These are phyloP conservation scores for Oostethus manadensis DNA, from an alignment of 2,113 vertebrate species.

Conservation along the genomic window DNA sequence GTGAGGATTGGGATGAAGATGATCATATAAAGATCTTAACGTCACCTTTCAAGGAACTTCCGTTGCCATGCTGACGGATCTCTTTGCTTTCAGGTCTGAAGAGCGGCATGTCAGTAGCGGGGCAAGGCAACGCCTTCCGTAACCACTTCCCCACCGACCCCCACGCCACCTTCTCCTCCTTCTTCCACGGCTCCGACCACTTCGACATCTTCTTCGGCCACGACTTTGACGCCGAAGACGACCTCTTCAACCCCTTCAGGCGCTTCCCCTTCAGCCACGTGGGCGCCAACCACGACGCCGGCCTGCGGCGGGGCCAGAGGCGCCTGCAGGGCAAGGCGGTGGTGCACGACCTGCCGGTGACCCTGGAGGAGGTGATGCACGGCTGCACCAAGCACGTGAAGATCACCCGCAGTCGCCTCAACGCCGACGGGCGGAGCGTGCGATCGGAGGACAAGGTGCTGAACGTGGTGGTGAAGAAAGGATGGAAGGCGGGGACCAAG, in stretches of 20 bases:
- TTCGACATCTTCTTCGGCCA: conserved; percentile 91
- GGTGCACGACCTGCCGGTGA: conserved; percentile 81
- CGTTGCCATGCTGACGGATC: neutral
- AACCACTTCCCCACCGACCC: conserved; percentile 82
- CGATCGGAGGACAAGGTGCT: conserved; percentile 90
- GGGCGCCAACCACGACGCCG: conserved; percentile 74
- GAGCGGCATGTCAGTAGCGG: conserved; percentile 78
- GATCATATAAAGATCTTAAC: too few species aligned
- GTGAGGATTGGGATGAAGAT: conserved; percentile 65
- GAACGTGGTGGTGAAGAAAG: conserved; percentile 94
- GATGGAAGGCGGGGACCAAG: conserved; percentile 94
- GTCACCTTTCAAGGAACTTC: too few species aligned
- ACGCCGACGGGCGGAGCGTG: conserved; percentile 81
- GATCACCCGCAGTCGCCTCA: conserved; percentile 85
- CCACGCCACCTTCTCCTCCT: conserved; percentile 73
- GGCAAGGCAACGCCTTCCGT: conserved; percentile 79
- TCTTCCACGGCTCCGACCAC: conserved; percentile 60
- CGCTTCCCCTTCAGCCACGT: conserved; percentile 85
- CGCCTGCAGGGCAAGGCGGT: conserved; percentile 68
- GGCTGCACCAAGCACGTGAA: conserved; percentile 93
- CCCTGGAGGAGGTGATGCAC: conserved; percentile 86
- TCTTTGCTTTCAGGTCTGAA: conserved; percentile 73
- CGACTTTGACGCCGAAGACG: conserved; percentile 82
- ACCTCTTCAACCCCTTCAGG: conserved; percentile 85
- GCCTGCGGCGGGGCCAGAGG: conserved; percentile 62